Evolutionary conservation across 2,888 invertebrate species (phyloP), one percentile per base, ranked within the genome.

Genomic region (Limnephilus rhombicus): DNA sequence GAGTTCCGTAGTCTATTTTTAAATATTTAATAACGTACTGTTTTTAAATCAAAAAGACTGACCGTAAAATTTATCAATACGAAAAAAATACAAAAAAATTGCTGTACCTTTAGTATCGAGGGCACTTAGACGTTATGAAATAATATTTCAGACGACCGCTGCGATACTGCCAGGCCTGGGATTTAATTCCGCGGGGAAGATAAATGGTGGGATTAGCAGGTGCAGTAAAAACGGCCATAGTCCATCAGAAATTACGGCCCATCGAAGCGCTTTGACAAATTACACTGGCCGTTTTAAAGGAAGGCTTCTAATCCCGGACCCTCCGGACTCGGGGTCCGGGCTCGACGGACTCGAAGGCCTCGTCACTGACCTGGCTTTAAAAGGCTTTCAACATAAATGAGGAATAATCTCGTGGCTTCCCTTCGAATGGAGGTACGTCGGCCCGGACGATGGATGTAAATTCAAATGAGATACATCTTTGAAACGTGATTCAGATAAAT

Each of bases 301-400:
- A 85, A 41, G 91, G 87, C 87, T 87, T 88, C 91, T 88, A 88
- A 91, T 88, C 86, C 91, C 85, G 15, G n/a, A 41, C 85, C 85
- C 37, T 34, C 90, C 68, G 68, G 15, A n/a, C 24, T 68, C n/a
- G 37, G 86, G 81, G 41, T 31, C 34, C 15, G 49, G 49, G 15
- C 49, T 49, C 49, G 49, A 49, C 49, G 49, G 86, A 91, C 68
- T 31, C 34, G 80, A 80, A 88, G 81, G 45, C 88, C 87, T 86
- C 91, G 53, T 83, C 89, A 92, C 85, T 93, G 93, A 93, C 93
- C 93, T 90, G 92, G 90, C 91, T 92, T 92, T 92, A 93, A 93
- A 93, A 93, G 93, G 93, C 93, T 93, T 92, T 90, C 91, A 89
- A 91, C 93, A 93, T 92, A 93, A 93, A 93, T 93, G 93, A 93